Base-by-base conservation (phyloP, 2,797 vertebrate genomes). In the Microctenopoma stevenorrisi region DNA sequence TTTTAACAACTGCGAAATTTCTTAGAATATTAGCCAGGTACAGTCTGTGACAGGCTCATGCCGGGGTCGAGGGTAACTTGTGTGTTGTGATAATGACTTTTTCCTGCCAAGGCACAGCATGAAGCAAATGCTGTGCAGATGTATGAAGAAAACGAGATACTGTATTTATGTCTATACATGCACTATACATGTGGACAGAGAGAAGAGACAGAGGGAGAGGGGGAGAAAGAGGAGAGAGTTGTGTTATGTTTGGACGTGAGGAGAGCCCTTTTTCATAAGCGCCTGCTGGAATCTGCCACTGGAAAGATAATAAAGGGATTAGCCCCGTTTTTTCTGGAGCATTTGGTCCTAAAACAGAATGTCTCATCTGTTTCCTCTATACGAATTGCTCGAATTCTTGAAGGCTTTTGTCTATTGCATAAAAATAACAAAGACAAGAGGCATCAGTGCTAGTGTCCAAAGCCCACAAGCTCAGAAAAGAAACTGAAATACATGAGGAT, bases 221-320 rank as follows among this genome's bases (percentile, higher is more conserved):
- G 35, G 38, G 13, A 51, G 43, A n/a, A 62, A 47, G 57, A 71
- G 81, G 47, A n/a, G 64, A 49, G 54, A 71, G 80, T 87, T 89
- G 94, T 94, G 93, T 94, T 95, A 91, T 93, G 94, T 91, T 94
- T 95, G 94, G 94, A 96, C 83, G 87, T 75, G 88, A 88, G 89
- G 83, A 87, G 90, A 91, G 91, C 89, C 85, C 89, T 91, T 94
- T 94, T 95, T 95, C 94, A 93, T 93, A 93, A 95, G 94, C 89
- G 89, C 88, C 92, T 88, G 84, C 91, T 95, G 94, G 95, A 96
- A 95, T 95, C 92, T 94, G 94, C 94, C 91, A 95, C 94, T 96
- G 94, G 95, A 95, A 94, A 96, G 93, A 96, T 96, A 96, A 96
- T 95, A 96, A 96, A 96, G 94, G 94, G 96, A 97, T 98, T 96